Conservation (phyloP, 1,140 invertebrate species). For the fruit fly (Drosophila melanogaster) region Release_6_plus_ISO1_MT NT_033779.5:18407001-18407500, state of each 20-base stretch:
- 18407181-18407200: slow-evolving; percentile 63
- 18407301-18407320: neutral
- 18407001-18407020: slow-evolving; percentile 33
- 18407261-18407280: slow-evolving; percentile 36
- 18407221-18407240: slow-evolving; percentile 60
- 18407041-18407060: slow-evolving; percentile 63
- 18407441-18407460: slow-evolving; percentile 26
- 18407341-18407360: no score
- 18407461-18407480: slow-evolving; percentile 56
- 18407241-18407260: slow-evolving; percentile 71
- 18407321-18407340: neutral
- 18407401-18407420: neutral
- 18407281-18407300: neutral
- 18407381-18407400: neutral
- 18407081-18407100: slow-evolving; percentile 10
- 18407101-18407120: slow-evolving; percentile 42
- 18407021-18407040: slow-evolving; percentile 53
- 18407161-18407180: slow-evolving; percentile 54
- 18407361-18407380: neutral
- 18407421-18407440: neutral
- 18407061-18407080: slow-evolving; percentile 55
- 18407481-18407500: slow-evolving; percentile 27
- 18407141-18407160: slow-evolving; percentile 73
- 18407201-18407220: slow-evolving; percentile 25
- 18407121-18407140: slow-evolving; percentile 73